Evolutionary conservation across 2,888 invertebrate genomes (phyloP), one percentile per base, ranked within the genome.

Genomic region (Exocentrus adspersus): DNA sequence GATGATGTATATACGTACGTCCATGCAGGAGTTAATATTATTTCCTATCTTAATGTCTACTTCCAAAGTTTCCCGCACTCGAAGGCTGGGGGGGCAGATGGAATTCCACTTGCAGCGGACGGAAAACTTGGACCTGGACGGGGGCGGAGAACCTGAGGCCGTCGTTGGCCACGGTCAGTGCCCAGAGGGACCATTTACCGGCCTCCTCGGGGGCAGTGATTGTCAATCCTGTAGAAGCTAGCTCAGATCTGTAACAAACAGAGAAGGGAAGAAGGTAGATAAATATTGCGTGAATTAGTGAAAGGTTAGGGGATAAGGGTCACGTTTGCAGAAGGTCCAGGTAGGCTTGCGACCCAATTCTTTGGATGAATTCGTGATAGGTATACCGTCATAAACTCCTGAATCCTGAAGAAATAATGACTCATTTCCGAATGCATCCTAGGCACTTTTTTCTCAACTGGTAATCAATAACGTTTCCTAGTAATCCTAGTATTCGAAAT

Each of bases 41-140:
- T 89, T 89, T 0, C 87, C 88, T 62, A 89, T 89, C 80, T 88
- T 88, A 69, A 89, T 88, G 71, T 89, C 89, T n/a, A 89, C 87
- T 76, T 89, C 89, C 0, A 89, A 85, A 0, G 88, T 87, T 77
- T 89, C 89, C 0, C 89, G 86, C 7, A 89, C 88, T 69, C 87
- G 85, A 72, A 89, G 77, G 1, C 86, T 87, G 0, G 86, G 84
- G n/a, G 2, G 89, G 89, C 3, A 88, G 80, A 0, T 85, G 81
- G 76, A 89, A 88, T 79, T 88, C 87, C 62, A 88, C 85, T 71
- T 88, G 87, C 7, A 89, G 85, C 0, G 89, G 88, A 1, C 87
- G 82, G 78, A 88, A 88, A 37, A 89, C 88, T 73, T 87, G 86
- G 67, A 89, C 83, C 58, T 84, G 84, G n/a, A 86, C 82, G 0